Conservation (phyloP, 2,888 invertebrate species). For the Pachliopta kotzebuea region DNA sequence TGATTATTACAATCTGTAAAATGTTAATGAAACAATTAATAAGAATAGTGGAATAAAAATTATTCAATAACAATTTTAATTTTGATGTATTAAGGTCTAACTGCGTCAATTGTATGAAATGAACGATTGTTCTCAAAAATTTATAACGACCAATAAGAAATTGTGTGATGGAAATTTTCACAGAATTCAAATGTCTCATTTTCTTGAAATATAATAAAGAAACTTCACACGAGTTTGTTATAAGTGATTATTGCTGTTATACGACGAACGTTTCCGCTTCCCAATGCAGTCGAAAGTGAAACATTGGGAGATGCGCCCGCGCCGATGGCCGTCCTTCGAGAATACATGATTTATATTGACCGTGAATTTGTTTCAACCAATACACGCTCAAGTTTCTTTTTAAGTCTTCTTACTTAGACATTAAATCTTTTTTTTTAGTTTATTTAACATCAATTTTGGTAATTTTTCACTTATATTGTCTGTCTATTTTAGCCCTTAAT, state of each 20-base stretch:
- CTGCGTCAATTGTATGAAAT: not conserved
- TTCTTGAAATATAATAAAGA: slow-evolving; percentile 16
- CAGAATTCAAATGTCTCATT: slow-evolving; percentile 12
- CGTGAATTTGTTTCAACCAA: slow-evolving; percentile 7
- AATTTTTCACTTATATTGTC: not conserved
- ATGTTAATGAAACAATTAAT: too few relatives aligned
- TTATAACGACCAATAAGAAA: too few relatives aligned
- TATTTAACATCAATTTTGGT: not conserved
- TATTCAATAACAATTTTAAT: too few relatives aligned
- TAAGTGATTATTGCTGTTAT: slow-evolving; percentile 19
- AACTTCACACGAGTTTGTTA: slow-evolving; percentile 18
- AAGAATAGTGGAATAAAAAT: too few relatives aligned
- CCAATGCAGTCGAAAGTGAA: slow-evolving; percentile 52
- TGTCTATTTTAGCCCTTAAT: not conserved
- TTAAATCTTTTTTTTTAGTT: not conserved
- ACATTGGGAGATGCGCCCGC: slow-evolving; percentile 30
- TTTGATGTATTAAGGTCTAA: too few relatives aligned
- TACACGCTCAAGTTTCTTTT: not conserved
- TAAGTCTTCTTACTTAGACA: not conserved
- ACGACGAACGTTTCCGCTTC: slow-evolving; percentile 25
- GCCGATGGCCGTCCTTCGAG: slow-evolving; percentile 6
- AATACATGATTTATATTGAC: slow-evolving; percentile 18
- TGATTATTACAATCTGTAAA: too few relatives aligned
- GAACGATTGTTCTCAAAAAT: too few relatives aligned
- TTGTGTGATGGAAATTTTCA: not conserved